Conservation (phyloP, 2,888 invertebrate genomes). For the Omphaloscelis lunosa region DNA sequence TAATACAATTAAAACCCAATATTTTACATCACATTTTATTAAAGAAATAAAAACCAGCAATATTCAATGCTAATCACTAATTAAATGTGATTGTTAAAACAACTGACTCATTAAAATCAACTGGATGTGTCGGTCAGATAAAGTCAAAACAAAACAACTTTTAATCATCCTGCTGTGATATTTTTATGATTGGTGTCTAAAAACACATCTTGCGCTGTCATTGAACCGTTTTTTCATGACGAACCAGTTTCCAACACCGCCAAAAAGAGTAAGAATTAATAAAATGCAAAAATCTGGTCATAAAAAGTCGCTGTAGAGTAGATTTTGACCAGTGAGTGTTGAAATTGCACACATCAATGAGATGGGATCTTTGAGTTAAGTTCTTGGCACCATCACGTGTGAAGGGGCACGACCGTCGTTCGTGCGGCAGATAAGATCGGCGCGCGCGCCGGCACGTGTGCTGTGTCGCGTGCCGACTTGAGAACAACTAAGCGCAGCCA, state of each 20-base stretch:
- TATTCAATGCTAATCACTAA: slow-evolving; percentile 46
- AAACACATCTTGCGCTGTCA: slow-evolving; percentile 39
- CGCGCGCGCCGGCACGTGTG: slow-evolving; percentile 86
- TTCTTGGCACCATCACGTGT: slow-evolving; percentile 87
- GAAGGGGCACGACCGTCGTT: slow-evolving; percentile 88
- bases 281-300: slow-evolving; percentile 60
- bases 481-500: slow-evolving; percentile 71
- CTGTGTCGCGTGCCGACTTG: slow-evolving; percentile 78
- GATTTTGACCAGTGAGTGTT: slow-evolving; percentile 72
- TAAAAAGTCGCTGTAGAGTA: slow-evolving; percentile 64
- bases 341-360: slow-evolving; percentile 81
- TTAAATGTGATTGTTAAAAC: slow-evolving; percentile 41
- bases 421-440: slow-evolving; percentile 87
- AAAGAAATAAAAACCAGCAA: slow-evolving; percentile 29
- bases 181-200: slow-evolving; percentile 33
- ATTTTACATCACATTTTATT: background rate
- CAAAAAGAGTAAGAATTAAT: slow-evolving; percentile 22
- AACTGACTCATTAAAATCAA: slow-evolving; percentile 38
- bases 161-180: slow-evolving; percentile 40
- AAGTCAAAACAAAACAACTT: slow-evolving; percentile 42
- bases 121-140: slow-evolving; percentile 38
- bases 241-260: slow-evolving; percentile 38
- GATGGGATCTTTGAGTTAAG: slow-evolving; percentile 84
- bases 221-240: slow-evolving; percentile 38
- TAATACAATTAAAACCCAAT: slow-evolving; percentile 13